A percentile compares a stretch with the other conserved stretches of the same genome.
Evolutionary conservation across 2,113 vertebrate genomes (phyloP).

Genomic region (Abramis brama): DNA sequence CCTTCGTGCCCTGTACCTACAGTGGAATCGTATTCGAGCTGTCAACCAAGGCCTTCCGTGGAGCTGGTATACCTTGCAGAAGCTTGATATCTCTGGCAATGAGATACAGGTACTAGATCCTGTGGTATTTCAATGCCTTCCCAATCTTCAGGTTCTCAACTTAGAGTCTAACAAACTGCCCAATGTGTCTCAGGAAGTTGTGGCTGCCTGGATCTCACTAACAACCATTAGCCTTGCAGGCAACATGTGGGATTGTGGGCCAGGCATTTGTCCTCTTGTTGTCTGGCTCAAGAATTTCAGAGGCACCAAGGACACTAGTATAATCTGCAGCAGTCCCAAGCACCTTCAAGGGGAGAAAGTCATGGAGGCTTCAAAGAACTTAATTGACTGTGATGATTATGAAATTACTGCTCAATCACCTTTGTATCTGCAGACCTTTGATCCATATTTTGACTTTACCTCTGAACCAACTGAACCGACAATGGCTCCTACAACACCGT

Average conservation of each 20-base stretch:
- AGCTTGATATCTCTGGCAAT: conserved; percentile 96
- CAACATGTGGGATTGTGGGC: conserved; percentile 96
- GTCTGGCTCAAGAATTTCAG: conserved; percentile 95
- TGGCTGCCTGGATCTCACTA: conserved; percentile 94
- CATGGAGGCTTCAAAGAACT: conserved; percentile 88
- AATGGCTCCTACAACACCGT: conserved; percentile 80
- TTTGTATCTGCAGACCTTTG: conserved; percentile 65
- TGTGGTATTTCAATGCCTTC: conserved; percentile 94
- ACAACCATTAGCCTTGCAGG: conserved; percentile 94
- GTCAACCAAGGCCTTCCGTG: conserved; percentile 95
- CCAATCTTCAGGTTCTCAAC: conserved; percentile 95
- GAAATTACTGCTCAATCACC: conserved; percentile 73
- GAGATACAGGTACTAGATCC: conserved; percentile 93
- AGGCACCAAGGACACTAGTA: conserved; percentile 95
- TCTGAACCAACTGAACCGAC: conserved; percentile 75
- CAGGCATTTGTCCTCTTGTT: conserved; percentile 92
- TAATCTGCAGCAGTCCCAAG: conserved; percentile 97
- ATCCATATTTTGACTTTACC: conserved; percentile 69
- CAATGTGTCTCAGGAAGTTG: conserved; percentile 94
- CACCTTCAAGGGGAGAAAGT: conserved; percentile 95
- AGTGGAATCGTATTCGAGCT: conserved; percentile 96
- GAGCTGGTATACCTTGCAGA: conserved; percentile 98
- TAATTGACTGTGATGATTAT: conserved; percentile 87
- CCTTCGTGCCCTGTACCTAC: conserved; percentile 91
- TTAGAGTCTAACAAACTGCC: conserved; percentile 98